Base-by-base conservation (phyloP, 2,888 invertebrate species). In the Stegana nigrithorax region DNA sequence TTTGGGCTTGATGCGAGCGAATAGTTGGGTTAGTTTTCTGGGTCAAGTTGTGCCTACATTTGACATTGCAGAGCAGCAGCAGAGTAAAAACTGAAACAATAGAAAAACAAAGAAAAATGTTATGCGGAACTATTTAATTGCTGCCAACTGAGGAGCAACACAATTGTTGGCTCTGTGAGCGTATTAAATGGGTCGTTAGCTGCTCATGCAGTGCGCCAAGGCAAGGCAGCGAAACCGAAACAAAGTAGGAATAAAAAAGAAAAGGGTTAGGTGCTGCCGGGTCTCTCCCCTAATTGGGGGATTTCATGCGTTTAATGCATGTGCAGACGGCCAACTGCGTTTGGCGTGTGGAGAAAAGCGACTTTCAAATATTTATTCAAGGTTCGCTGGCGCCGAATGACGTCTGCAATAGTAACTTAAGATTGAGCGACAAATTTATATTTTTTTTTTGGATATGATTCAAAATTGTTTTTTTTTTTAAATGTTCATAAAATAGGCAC, bases 31-130 rank as follows among this genome's bases (percentile, higher is more conserved):
- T 39, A 69, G 69, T 36, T 73, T 76, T 75, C 69, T 75, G 67
- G 75, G 78, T 75, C 74, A 78, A 78, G 73, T 72, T 67, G 51
- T 58, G 66, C 64, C 62, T 62, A 25, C 14, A 8, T 19, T 29
- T 69, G 69, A 62, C 69, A 57, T 68, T 80, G 74, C 73, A 76
- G 77, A 74, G 78, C 74, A 61, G 19, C 44, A 53, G 26, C 26
- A 14, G 58, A 42, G 44, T 12, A 53, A 39, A 25, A 50, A 17
- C 50, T 39, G 26, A 50, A 45, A 63, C 60, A 65, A 70, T 60
- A 14, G 12, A 23, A 51, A 39, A 39, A 14, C 29, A 66, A 19
- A 45, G 4, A 23, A 23, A 45, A 45, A 21, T 5, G 45, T 19
- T 26, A 14, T 14, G 14, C 25, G 14, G 5, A 8, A 19, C 25